Evolutionary conservation across 2,797 vertebrate species (phyloP).

Genomic region (Clarias fuscus): DNA sequence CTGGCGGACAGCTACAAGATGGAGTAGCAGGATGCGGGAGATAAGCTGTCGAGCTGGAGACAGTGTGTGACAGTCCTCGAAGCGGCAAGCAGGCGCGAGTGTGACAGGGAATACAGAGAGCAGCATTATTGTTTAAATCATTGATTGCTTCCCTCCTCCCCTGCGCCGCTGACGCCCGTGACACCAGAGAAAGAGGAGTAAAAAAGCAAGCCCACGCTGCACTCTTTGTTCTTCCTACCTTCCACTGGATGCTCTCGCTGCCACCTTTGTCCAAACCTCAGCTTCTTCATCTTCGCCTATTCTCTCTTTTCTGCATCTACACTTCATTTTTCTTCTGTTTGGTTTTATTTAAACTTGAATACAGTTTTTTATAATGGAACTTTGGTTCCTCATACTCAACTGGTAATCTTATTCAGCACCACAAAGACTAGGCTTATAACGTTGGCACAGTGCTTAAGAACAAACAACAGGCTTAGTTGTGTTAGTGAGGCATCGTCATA

Average conservation of each 20-base stretch:
- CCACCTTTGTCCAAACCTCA: conserved; percentile 50
- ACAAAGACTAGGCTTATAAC: background rate
- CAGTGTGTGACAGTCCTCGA: conserved; percentile 70
- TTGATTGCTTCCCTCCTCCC: conserved; percentile 72
- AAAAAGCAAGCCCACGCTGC: conserved; percentile 50
- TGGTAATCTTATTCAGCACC: background rate
- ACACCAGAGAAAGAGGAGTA: conserved; percentile 59
- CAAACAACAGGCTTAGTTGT: background rate
- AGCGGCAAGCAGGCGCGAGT: conserved; percentile 66
- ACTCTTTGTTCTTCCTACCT: conserved; percentile 60
- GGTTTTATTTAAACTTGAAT: background rate
- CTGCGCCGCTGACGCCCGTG: conserved; percentile 56
- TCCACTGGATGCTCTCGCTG: conserved; percentile 54
- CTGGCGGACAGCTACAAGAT: conserved; percentile 67
- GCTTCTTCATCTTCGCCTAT: conserved; percentile 30
- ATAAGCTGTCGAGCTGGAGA: conserved; percentile 64
- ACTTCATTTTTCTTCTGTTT: background rate
- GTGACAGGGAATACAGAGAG: conserved; percentile 82
- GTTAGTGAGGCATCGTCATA: background rate
- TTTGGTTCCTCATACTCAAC: background rate
- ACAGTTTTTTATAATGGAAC: background rate
- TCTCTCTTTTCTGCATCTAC: conserved; percentile 6
- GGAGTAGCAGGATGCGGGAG: conserved; percentile 61
- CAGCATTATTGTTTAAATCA: conserved; percentile 82
- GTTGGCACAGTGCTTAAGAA: background rate